These are phyloP conservation scores for Antrozous pallidus DNA, from an alignment of 2,797 vertebrate genomes.

Conservation along the genomic window DNA sequence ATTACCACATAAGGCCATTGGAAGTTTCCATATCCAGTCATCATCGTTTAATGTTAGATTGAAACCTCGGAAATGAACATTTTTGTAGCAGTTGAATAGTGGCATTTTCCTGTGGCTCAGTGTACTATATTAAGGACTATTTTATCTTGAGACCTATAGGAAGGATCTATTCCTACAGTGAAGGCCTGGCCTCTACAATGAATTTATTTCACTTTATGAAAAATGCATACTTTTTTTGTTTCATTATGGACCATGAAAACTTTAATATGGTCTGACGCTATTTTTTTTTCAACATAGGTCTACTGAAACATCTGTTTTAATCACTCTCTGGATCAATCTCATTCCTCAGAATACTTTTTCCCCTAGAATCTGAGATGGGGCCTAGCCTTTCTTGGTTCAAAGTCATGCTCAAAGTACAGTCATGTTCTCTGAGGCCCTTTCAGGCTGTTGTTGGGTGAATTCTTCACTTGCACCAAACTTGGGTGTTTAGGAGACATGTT, in stretches of 20 bases:
- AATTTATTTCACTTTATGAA: constrained; percentile 25
- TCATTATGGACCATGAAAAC: not conserved
- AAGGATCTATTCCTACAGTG: constrained; percentile 14
- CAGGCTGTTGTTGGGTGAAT: not conserved
- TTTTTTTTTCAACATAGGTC: not conserved
- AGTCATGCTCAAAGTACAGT: not conserved
- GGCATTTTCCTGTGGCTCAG: constrained; percentile 39
- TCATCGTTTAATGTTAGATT: constrained; percentile 14
- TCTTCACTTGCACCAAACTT: not conserved
- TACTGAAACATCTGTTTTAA: not conserved
- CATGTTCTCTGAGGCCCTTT: not conserved
- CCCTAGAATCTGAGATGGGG: not conserved
- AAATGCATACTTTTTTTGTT: constrained; percentile 32
- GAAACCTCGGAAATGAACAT: not conserved
- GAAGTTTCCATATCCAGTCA: not conserved
- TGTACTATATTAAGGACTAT: not conserved
- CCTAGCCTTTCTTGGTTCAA: not conserved
- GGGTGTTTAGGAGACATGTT: not conserved
- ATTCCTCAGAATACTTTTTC: not conserved
- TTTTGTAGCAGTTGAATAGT: constrained; percentile 46
- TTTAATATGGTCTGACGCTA: not conserved
- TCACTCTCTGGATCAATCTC: not conserved
- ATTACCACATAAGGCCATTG: not conserved
- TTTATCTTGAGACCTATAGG: constrained; percentile 37
- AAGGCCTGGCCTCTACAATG: not conserved